Evolutionary conservation across 2,113 vertebrate species (phyloP), one percentile per base, ranked within the genome.

Genomic region (Ammodytes marinus): DNA sequence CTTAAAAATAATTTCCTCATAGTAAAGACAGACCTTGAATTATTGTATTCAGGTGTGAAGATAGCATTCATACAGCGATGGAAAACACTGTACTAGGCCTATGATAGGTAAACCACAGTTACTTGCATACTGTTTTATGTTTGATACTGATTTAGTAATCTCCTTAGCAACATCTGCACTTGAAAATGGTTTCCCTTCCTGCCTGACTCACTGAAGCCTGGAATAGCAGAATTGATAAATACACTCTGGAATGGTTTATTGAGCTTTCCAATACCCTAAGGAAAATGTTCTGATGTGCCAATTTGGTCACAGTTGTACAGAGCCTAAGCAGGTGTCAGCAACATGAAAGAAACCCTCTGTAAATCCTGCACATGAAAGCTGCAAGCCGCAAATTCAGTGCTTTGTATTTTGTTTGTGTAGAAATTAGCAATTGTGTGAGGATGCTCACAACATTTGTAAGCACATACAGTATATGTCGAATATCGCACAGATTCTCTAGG

Each of bases 231-330:
- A 83, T 80, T 82, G 78, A 79, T 86, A 77, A 85, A 85, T 79
- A 85, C 82, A 82, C 63, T 2, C 53, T 70, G 78, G 68, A 76
- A 80, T 53, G 46, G 63, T 66, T 79, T 71, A 72, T 58, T 46
- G 77, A 88, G 82, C 60, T 71, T 82, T 80, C 70, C 12, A 49
- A 69, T 47, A 81, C 46, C 79, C 65, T 37, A 45, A 76, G 73
- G 86, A 85, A 77, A 77, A 63, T 86, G 27, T 85, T 86, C 78
- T 79, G 70, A 84, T 76, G 86, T 89, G 87, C 75, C 87, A 86
- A 90, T 90, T 82, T 79, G 71, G 90, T 90, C 74, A 86, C 77
- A 68, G 57, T 46, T 83, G 59, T 46, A 67, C 55, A 43, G 63
- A 83, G 69, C 78, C 37, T 39, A 49, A 49, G 57, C n/a, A 69